These are phyloP conservation scores for Amblyopsis rosae DNA, from an alignment of 2,113 vertebrate genomes.

Conservation along the genomic window DNA sequence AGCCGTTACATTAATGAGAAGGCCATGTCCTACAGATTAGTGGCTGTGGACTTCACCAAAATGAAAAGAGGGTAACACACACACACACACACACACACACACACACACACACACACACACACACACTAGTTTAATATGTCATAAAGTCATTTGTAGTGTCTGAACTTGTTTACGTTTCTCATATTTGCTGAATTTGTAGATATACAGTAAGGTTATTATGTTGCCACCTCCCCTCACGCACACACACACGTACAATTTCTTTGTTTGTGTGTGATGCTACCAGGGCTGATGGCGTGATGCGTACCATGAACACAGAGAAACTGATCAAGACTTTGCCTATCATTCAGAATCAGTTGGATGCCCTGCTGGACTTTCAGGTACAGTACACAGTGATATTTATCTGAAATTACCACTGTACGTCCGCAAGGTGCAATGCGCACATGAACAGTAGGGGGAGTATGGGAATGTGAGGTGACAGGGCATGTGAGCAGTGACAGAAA, in stretches of 20 bases:
- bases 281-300: slow-evolving; percentile 94
- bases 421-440: too few relatives aligned
- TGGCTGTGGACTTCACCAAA: slow-evolving; percentile 96
- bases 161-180: too few relatives aligned
- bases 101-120: not conserved
- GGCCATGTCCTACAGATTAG: slow-evolving; percentile 94
- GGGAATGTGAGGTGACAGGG: too few relatives aligned
- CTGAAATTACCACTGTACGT: too few relatives aligned
- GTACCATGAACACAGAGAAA: slow-evolving; percentile 96
- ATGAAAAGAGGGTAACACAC: slow-evolving; percentile 92
- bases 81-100: slow-evolving; percentile 2
- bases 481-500: too few relatives aligned
- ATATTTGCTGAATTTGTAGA: too few relatives aligned
- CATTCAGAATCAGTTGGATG: slow-evolving; percentile 96
- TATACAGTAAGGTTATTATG: too few relatives aligned
- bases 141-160: too few relatives aligned
- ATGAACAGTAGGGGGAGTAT: too few relatives aligned
- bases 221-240: not conserved
- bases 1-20: slow-evolving; percentile 98
- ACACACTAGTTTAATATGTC: not conserved
- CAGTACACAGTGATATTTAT: slow-evolving; percentile 59
- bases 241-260: not conserved
- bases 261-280: slow-evolving; percentile 17
- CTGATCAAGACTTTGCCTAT: slow-evolving; percentile 93
- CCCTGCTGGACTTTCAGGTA: slow-evolving; percentile 95